These are phyloP conservation scores for Lasius fuliginosus DNA, from an alignment of 2,888 invertebrate genomes.

Conservation along the genomic window DNA sequence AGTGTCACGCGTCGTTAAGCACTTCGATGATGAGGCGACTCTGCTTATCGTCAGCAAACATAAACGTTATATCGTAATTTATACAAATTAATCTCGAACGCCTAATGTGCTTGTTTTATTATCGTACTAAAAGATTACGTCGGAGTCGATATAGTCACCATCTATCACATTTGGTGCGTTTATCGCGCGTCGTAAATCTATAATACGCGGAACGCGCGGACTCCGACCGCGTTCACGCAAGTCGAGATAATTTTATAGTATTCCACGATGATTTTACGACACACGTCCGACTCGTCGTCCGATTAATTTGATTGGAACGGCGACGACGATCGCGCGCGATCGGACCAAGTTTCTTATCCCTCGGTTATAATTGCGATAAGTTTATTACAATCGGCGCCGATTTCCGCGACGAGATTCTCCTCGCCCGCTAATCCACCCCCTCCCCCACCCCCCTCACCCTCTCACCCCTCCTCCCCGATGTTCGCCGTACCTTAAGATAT, in stretches of 20 bases:
- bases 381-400: slow-evolving; percentile 47
- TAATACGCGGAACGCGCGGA: neutral
- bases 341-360: slow-evolving; percentile 20
- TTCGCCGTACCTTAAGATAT: slow-evolving; percentile 25
- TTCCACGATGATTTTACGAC: slow-evolving; percentile 51
- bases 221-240: slow-evolving; percentile 12
- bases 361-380: slow-evolving; percentile 39
- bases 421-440: slow-evolving; percentile 5
- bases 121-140: neutral
- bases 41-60: neutral
- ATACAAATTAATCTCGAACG: slow-evolving; percentile 6
- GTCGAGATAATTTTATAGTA: slow-evolving; percentile 60
- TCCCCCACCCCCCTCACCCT: neutral
- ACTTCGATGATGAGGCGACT: neutral
- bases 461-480: slow-evolving; percentile 5
- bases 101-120: slow-evolving; percentile 17
- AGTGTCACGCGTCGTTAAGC: neutral
- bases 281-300: slow-evolving; percentile 21
- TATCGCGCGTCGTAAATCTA: slow-evolving; percentile 57
- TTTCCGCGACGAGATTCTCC: slow-evolving; percentile 7
- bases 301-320: slow-evolving; percentile 59
- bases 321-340: slow-evolving; percentile 39
- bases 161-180: slow-evolving; percentile 5
- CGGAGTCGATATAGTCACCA: neutral
- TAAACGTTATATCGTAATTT: neutral